Percentiles rank a stretch among this genome's conserved stretches.
phyloP scores from a whole-genome alignment of 1,140 invertebrate species.

The Theocolax elegans region DNA sequence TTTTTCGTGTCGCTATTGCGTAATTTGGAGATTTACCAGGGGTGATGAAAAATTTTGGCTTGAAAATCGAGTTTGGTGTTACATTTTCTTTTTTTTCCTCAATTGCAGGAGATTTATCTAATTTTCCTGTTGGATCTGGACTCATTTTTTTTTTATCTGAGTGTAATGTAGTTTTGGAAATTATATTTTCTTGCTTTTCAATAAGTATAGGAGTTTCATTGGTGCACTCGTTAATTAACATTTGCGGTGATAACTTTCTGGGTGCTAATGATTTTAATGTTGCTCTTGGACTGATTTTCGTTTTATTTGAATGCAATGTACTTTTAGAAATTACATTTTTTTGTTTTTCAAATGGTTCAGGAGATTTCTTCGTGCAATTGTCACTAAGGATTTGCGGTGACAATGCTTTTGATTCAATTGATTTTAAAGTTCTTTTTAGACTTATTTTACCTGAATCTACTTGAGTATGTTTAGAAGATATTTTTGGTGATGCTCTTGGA shows the following conservation, averaged over 20 bases:
- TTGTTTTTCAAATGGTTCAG: too few species aligned
- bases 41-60: slow-evolving; percentile 40
- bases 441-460: background rate
- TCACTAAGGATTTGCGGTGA: too few species aligned
- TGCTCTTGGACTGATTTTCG: background rate
- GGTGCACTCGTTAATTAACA: background rate
- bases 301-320: background rate
- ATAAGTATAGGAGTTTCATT: background rate
- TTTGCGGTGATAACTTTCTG: background rate
- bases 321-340: too few species aligned
- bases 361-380: too few species aligned
- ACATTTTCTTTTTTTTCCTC: background rate
- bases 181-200: background rate
- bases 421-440: background rate
- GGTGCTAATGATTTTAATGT: background rate
- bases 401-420: too few species aligned
- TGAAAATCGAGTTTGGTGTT: background rate
- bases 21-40: slow-evolving; percentile 41
- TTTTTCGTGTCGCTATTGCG: slow-evolving; percentile 5
- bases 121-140: background rate
- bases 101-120: background rate
- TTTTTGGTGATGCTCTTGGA: slow-evolving; percentile 5
- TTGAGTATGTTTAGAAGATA: background rate
- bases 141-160: background rate
- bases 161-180: background rate